Percentiles rank a stretch among this genome's conserved stretches.
Conservation (phyloP, 2,888 invertebrate species). For the Apocheima hispidaria region DNA sequence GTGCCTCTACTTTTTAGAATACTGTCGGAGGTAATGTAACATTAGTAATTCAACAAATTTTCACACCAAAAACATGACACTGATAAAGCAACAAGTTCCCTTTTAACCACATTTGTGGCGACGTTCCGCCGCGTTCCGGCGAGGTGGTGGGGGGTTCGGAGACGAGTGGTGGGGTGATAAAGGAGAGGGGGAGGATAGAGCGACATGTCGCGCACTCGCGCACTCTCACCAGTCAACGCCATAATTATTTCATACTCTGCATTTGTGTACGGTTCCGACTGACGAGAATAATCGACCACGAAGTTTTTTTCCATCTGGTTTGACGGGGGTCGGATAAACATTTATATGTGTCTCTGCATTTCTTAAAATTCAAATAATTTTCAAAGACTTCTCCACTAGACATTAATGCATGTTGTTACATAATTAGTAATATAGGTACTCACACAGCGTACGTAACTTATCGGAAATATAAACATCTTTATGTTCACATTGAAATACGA, state of each 20-base stretch:
- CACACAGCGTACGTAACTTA: not conserved
- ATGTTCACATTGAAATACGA: not conserved
- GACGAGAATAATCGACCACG: conserved; percentile 72
- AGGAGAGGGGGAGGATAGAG: conserved; percentile 41
- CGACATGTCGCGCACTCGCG: conserved; percentile 68
- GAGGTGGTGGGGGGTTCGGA: conserved; percentile 47
- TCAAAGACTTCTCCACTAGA: not conserved
- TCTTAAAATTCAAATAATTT: not conserved
- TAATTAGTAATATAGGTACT: too few species aligned
- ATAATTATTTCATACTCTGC: conserved; percentile 84
- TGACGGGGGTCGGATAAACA: conserved; percentile 54
- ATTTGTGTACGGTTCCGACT: conserved; percentile 62
- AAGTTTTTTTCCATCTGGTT: conserved; percentile 73
- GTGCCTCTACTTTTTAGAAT: conserved; percentile 46
- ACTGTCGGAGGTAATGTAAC: conserved; percentile 47
- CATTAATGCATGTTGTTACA: too few species aligned
- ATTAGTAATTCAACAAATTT: conserved; percentile 63
- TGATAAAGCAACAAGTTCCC: conserved; percentile 82
- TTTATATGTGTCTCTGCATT: conserved; percentile 50
- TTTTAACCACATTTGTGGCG: conserved; percentile 75
- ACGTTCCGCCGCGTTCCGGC: conserved; percentile 56
- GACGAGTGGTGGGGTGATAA: conserved; percentile 44
- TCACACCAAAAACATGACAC: conserved; percentile 68
- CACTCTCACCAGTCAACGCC: too few species aligned
- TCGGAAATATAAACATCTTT: not conserved